Evolutionary conservation across 1,140 invertebrate genomes (phyloP), one percentile per base, ranked within the genome.

Genomic region (Odontomachus brunneus): DNA sequence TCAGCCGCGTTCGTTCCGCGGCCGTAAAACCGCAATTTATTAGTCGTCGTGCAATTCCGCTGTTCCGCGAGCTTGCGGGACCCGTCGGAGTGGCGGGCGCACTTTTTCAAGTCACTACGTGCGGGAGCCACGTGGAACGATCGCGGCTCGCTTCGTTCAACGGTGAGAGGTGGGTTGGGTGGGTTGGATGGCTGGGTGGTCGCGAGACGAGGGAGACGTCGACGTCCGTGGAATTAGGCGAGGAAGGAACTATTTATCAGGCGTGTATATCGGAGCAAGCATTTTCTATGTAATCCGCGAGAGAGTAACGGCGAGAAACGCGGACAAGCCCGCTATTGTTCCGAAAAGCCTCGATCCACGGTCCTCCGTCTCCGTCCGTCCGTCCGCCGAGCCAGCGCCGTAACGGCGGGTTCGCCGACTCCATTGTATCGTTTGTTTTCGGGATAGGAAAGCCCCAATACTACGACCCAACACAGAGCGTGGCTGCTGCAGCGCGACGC

Each of bases 211-310:
- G 44, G 48, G 44, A 44, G 44, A 73, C 63, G 74, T 55, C 38
- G 71, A 48, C 83, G 63, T 71, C 48, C 67, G n/a, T 49, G 60
- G 73, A 81, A 87, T 89, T 89, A 87, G 74, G 76, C 81, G 76
- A 84, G 81, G 83, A 82, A 78, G 83, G 74, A 80, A 74, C 78
- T 89, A 86, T 89, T 90, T 89, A 88, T 89, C 82, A 89, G 76
- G 59, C 69, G 59, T 57, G 76, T 80, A 84, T 69, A 85, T 38
- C 49, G 51, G 48, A 62, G 48, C 72, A 73, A 83, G 57, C 88
- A 69, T 82, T 82, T 73, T 38, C 72, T 63, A 53, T 55, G 62
- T 89, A 89, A 89, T 89, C 83, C 86, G 60, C 76, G 65, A 55
- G 67, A 71, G 59, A 26, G 38, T 4, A 11, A 11, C 38, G 11